Base-by-base conservation (phyloP, 1,140 invertebrate genomes). In the Heliconius hermathena region DNA sequence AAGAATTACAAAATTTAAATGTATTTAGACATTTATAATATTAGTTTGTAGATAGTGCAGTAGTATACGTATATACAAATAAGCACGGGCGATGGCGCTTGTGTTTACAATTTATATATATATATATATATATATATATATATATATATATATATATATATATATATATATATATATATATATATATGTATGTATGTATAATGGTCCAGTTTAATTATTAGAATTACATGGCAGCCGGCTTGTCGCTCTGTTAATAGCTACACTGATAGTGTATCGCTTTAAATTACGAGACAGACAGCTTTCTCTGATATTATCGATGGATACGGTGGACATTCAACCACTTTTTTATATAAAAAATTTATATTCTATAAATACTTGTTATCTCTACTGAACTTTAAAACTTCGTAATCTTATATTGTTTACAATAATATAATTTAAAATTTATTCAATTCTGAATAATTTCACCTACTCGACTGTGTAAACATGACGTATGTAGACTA, bases 211-310 rank as follows among this genome's bases (percentile, higher is more conserved):
- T 20, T 38, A 72, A 72, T 52, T 72, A 41, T 72, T 72, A 49
- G 9, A 75, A 54, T 75, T n/a, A 49, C 75, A 71, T 70, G 66
- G 75, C 76, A 79, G 66, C 74, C 78, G 66, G 70, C 70, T 38
- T 80, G 74, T 80, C 78, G 74, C 74, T 80, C 70, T 38, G 54
- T 70, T 80, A 76, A 80, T 80, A 80, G 78, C 73, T 73, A 52
- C 73, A 78, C 49, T 79, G 78, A 79, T 79, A 79, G 60, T 41
- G 70, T 79, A 79, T 76, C 74, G 52, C 66, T 52, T 22, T 71
- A 76, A 54, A 70, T 80, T 72, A 80, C 49, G 70, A 71, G 78
- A 80, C 74, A 46, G 73, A 41, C 73, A 80, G 74, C 73, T 80
- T 80, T 80, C 78, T 76, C 78, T 76, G 38, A 72, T 70, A 72